Base-by-base conservation (phyloP, 2,797 vertebrate species). In the Bovichtus diacanthus region DNA sequence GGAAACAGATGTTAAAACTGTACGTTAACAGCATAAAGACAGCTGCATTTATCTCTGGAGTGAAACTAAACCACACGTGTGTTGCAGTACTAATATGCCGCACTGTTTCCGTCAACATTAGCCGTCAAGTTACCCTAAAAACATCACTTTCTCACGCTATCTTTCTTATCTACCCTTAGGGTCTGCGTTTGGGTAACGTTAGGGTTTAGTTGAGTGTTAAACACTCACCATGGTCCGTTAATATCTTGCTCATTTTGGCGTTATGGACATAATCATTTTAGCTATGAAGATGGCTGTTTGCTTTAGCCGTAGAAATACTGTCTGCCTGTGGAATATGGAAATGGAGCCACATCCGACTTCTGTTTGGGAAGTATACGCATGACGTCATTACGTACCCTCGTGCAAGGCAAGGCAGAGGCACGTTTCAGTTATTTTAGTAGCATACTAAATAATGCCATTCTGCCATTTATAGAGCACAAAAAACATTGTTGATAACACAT, bases 191-290 rank as follows among this genome's bases (percentile, higher is more conserved):
- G 25, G 8, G 19, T n/a, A n/a, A n/a, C n/a, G n/a, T 43, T 4
- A 2, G 3, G 0, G 1, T 56, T 29, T 6, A 9, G 34, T 3
- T 12, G 36, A 23, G 66, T 19, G 58, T 34, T 23, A 15, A 4
- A 53, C 51, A 61, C 74, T 64, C 58, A 77, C 76, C 65, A 3
- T 7, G 12, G 11, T 74, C 56, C 21, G 41, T 50, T 44, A 50
- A 9, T 29, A 19, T 51, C 19, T 27, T 11, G 70, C 70, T 80
- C 80, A 77, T 78, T 50, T 25, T 74, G 65, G n/a, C 23, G 44
- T 55, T 50, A 9, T 0, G 7, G 21, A 43, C 25, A 38, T 27
- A 2, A 7, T 58, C 2, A 7, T 65, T 38, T 43, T 4, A 44
- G 34, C 27, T 15, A 0, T 10, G 41, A 21, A 9, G n/a, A 16